Base-by-base conservation (phyloP, 2,888 invertebrate genomes). In the Aromia moschata region DNA sequence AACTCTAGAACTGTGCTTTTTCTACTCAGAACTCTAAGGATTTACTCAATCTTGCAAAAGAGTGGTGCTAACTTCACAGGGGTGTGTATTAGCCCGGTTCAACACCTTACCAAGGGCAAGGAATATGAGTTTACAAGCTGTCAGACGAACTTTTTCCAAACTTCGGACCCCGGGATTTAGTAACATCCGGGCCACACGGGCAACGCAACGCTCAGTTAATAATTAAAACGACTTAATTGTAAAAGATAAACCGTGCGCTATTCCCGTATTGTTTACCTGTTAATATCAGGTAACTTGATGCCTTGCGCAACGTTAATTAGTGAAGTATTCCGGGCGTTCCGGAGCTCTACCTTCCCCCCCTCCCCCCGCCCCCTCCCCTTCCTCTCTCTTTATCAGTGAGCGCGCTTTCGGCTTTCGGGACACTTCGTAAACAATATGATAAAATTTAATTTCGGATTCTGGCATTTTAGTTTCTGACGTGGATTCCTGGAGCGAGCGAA, bases 201-300 rank as follows among this genome's bases (percentile, higher is more conserved):
- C 14, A 31, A 30, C 11, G 43, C 7, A 41, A 41, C 33, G 44
- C 30, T 36, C 49, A 37, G 47, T 37, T 56, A 20, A 43, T 56
- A 56, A 56, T 56, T 49, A 52, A 52, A 52, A 41, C 49, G 41
- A 47, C 49, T 56, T 49, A 56, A 56, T 49, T 49, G 47, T 31
- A 43, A 17, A 56, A 41, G 43, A 49, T 56, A 56, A 46, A 38
- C 56, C 30, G 33, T 36, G 14, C 36, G 36, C 36, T 33, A 33
- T 46, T 46, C 30, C 33, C 33, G 41, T 40, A 52, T 49, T 56
- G 56, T 56, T 56, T 56, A 47, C 49, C 46, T 49, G 56, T 56
- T 56, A 49, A 52, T 30, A 43, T 31, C 43, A 44, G 38, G 56
- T 49, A 56, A 56, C 56, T n/a, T 49, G 49, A 56, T 49, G 41